These are phyloP conservation scores for Emydoidea blandingii DNA, from an alignment of 2,797 vertebrate species.

Conservation along the genomic window DNA sequence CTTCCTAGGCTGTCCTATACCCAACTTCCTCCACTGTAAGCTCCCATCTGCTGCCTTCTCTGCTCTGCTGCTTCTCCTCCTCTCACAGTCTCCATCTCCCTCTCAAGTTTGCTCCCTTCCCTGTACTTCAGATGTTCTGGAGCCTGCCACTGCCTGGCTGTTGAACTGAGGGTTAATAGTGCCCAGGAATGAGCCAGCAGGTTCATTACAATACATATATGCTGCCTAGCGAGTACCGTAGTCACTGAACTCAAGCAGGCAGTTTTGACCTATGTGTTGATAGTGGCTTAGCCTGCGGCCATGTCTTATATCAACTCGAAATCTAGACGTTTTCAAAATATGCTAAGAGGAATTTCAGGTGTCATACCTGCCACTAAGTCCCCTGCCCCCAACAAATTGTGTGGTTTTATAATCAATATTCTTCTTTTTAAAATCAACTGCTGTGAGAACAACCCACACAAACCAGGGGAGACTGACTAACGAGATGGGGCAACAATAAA, in stretches of 20 bases:
- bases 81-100: neutral
- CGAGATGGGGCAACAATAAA: neutral
- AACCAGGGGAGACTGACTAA: neutral
- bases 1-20: neutral
- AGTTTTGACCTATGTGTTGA: neutral
- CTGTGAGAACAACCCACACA: neutral
- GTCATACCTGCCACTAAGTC: neutral
- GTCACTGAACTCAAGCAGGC: neutral
- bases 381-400: neutral
- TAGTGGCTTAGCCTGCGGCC: too few species aligned
- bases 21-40: neutral
- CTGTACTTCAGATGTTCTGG: neutral
- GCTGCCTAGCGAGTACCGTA: neutral
- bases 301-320: neutral
- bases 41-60: neutral
- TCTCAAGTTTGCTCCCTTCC: neutral
- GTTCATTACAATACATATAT: neutral
- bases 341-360: neutral
- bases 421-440: neutral
- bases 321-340: neutral
- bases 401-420: neutral
- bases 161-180: neutral
- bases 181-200: neutral
- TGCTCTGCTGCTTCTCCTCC: too few species aligned
- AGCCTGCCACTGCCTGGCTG: neutral